Evolutionary conservation across 2,888 invertebrate genomes (phyloP).

Genomic region (Nemapogon koenigi): DNA sequence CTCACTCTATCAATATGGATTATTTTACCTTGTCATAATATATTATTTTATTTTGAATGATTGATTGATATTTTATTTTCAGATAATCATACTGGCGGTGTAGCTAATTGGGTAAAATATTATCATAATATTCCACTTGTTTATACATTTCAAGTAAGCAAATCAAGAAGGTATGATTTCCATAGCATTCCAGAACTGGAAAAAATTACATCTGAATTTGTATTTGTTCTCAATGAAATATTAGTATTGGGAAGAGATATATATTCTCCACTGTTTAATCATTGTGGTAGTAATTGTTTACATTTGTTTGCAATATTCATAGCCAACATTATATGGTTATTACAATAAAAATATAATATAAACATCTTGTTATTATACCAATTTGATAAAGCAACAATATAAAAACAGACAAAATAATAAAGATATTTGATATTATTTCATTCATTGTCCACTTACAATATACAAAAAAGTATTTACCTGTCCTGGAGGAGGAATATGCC

Average conservation of each 20-base stretch:
- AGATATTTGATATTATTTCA: no score
- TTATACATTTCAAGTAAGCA: constrained; percentile 34
- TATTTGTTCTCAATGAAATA: constrained; percentile 32
- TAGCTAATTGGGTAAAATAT: constrained; percentile 49
- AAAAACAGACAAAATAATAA: no score
- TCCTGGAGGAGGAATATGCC: constrained; percentile 60
- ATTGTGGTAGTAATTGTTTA: neutral
- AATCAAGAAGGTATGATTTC: constrained; percentile 25
- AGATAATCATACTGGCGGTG: constrained; percentile 42
- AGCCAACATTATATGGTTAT: no score
- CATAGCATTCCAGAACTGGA: constrained; percentile 23
- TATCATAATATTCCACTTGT: constrained; percentile 45
- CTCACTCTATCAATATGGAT: no score
- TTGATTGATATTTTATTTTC: no score
- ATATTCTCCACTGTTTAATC: constrained; percentile 40
- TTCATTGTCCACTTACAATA: no score
- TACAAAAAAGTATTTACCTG: constrained; percentile 46
- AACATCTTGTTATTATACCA: no score
- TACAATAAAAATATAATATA: no score
- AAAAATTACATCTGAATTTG: constrained; percentile 24
- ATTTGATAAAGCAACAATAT: no score
- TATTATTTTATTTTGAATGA: no score
- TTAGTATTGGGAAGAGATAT: constrained; percentile 33
- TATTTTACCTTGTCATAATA: no score
- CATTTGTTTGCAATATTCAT: no score